These are phyloP conservation scores for Ophion slaviceki DNA, from an alignment of 2,888 invertebrate genomes.

Conservation along the genomic window DNA sequence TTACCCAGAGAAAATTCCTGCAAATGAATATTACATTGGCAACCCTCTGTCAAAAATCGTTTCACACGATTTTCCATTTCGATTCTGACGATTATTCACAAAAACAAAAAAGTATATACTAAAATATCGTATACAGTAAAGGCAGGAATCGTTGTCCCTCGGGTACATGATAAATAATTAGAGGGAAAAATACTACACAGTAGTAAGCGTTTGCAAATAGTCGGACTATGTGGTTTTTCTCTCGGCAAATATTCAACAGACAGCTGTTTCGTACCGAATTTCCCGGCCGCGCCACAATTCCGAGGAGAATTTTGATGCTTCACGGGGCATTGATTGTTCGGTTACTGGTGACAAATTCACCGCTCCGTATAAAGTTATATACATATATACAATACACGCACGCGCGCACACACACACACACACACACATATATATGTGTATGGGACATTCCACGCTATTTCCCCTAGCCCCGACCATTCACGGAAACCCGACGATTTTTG, in stretches of 20 bases:
- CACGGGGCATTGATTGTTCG: slow-evolving; percentile 53
- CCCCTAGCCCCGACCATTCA: too few species aligned
- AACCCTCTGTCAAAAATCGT: too few species aligned
- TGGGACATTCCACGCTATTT: too few species aligned
- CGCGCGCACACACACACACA: too few species aligned
- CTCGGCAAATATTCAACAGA: slow-evolving; percentile 39
- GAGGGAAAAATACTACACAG: background rate
- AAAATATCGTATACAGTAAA: background rate
- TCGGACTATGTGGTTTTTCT: slow-evolving; percentile 12
- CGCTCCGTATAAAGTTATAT: slow-evolving; percentile 12
- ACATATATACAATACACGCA: background rate
- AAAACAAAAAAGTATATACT: background rate
- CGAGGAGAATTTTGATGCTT: slow-evolving; percentile 44
- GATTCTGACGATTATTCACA: too few species aligned
- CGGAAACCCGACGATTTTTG: too few species aligned
- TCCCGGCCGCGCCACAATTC: slow-evolving; percentile 14
- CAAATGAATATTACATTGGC: too few species aligned
- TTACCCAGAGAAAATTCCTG: too few species aligned
- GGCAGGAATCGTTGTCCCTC: background rate
- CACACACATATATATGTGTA: background rate
- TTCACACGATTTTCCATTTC: too few species aligned
- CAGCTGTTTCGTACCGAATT: slow-evolving; percentile 17
- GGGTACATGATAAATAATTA: background rate
- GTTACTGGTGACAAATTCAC: slow-evolving; percentile 42
- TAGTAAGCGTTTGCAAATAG: slow-evolving; percentile 13